Evolutionary conservation across 2,797 vertebrate species (phyloP), one percentile per base, ranked within the genome.

Genomic region (Catharus ustulatus): DNA sequence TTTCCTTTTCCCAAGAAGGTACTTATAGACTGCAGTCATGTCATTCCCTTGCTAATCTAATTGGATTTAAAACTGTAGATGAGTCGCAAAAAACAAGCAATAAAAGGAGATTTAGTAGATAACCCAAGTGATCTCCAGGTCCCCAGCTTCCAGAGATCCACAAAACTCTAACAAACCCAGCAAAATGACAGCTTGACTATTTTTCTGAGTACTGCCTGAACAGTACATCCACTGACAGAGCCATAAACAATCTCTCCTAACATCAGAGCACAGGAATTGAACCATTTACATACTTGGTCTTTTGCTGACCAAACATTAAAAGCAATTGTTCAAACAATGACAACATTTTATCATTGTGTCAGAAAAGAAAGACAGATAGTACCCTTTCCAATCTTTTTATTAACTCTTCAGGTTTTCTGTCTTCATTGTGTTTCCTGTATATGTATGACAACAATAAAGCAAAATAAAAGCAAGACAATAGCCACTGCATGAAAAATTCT

Each of bases 291-390:
- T 97, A 95, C 49, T 96, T 71, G 48, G 61, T 73, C 80, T 96
- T 96, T 87, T 95, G 94, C 97, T 96, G 96, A 96, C 92, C 94
- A 96, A 95, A 95, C 94, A 87, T 89, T 89, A 89, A 94, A 94
- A 93, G 95, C 18, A 12, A 96, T 94, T 96, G 91, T 95, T 96
- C 83, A 61, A 91, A 87, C 81, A 92, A 91, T 43, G 96, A 96
- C 94, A 95, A 84, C 90, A 69, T 94, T 95, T 97, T 87, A 95
- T 96, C 96, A 96, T 91, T 77, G 74, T 97, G 96, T 94, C 95
- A 96, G 80, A 75, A 93, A 90, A 95, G 84, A 95, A 75, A 96
- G 90, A 93, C 73, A 92, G 89, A 96, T 91, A 94, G 80, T 59
- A 88, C 46, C 74, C 80, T 49, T 89, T 83, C 78, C 80, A 96